phyloP scores from a whole-genome alignment of 2,888 invertebrate genomes.

The Thelaira solivaga region DNA sequence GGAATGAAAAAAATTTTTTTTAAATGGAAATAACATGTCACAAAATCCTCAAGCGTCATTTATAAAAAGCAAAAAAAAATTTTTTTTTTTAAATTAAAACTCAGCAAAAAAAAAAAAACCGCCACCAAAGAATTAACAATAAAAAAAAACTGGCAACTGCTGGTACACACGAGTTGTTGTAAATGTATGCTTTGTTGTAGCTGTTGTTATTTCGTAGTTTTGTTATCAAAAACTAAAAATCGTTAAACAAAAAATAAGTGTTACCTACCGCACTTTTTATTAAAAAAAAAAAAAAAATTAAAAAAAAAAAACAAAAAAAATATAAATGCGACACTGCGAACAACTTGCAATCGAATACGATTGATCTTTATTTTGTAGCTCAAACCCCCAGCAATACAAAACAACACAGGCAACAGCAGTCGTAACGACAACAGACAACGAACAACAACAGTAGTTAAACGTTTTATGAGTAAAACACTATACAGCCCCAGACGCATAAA shows the following conservation, averaged over 20 bases:
- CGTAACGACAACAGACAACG: conserved; percentile 28
- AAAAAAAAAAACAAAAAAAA: background rate
- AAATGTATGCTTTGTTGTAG: no score
- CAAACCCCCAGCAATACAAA: conserved; percentile 26
- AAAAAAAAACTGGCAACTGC: conserved; percentile 16
- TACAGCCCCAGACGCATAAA: background rate
- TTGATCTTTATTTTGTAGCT: conserved; percentile 70
- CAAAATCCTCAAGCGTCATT: conserved; percentile 55
- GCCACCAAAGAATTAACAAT: conserved; percentile 47
- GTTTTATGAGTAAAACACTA: conserved; percentile 46
- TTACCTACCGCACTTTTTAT: conserved; percentile 73
- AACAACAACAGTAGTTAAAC: conserved; percentile 53
- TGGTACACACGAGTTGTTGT: no score
- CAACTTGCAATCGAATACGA: conserved; percentile 73
- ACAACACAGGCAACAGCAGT: conserved; percentile 14
- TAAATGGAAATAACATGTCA: conserved; percentile 74
- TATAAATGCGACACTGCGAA: conserved; percentile 45
- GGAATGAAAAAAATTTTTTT: conserved; percentile 65
- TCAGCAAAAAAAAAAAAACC: conserved; percentile 40
- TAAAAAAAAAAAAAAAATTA: background rate
- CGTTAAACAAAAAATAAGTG: conserved; percentile 39
- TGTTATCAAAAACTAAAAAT: conserved; percentile 61
- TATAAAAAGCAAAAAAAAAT: conserved; percentile 46
- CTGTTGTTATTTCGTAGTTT: conserved; percentile 28
- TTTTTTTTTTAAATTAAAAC: no score